A percentile compares a stretch with the other conserved stretches of the same genome.
Evolutionary conservation across 1,140 invertebrate genomes (phyloP).

Genomic region (Pseudomyrmex concolor): DNA sequence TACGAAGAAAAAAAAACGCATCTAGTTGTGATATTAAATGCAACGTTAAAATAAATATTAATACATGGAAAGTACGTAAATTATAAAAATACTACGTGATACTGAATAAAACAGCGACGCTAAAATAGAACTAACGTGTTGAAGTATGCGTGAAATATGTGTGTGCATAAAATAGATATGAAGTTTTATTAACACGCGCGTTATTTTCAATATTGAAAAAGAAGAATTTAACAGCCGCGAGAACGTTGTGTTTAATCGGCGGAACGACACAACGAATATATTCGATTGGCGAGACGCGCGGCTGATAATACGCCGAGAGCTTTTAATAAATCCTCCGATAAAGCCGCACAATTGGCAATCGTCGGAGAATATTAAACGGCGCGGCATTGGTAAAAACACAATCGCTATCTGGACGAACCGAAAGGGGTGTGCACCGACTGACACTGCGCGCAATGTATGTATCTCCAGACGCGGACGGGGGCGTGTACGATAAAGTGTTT

Average conservation of each 20-base stretch:
- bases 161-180: not conserved
- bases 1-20: too few relatives aligned
- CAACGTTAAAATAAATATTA: not conserved
- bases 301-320: conserved; percentile 18
- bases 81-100: not conserved
- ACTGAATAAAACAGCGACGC: not conserved
- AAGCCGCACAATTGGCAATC: conserved; percentile 11
- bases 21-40: too few relatives aligned
- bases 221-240: not conserved
- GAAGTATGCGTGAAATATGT: not conserved
- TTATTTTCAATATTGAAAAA: not conserved
- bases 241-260: conserved; percentile 14
- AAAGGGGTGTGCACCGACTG: conserved; percentile 66
- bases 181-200: not conserved
- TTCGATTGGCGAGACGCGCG: conserved; percentile 6
- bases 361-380: conserved; percentile 25
- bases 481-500: conserved; percentile 72
- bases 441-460: conserved; percentile 37
- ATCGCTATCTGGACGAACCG: conserved; percentile 61
- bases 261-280: not conserved
- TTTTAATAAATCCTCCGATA: conserved; percentile 52
- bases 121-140: not conserved
- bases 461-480: conserved; percentile 61
- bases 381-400: conserved; percentile 41
- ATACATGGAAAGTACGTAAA: not conserved